Base-by-base conservation (phyloP, 1,140 invertebrate species). In the Cydia pomonella region DNA sequence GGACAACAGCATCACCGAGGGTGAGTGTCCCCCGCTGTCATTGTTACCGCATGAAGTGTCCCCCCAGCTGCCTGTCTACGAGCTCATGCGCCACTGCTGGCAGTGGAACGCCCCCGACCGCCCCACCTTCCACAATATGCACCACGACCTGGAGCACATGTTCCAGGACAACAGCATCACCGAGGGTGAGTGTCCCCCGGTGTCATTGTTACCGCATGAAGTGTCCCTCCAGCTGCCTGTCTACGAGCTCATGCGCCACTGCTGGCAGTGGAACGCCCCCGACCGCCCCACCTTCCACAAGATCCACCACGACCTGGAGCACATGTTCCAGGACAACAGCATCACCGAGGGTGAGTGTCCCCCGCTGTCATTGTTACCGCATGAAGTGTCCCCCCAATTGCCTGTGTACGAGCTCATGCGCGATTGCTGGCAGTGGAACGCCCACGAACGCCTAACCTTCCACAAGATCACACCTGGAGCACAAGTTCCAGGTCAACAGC, bases 351-450 rank as follows among this genome's bases (percentile, higher is more conserved):
- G 96, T 97, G 66, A 77, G 59, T 80, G 53, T 0, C 21, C 53
- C 18, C 18, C n/a, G 2, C 41, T 13, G 38, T 33, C 6, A 2
- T 33, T 33, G 98, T 3, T 99, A 99, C 93, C 95, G 99, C 83
- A 99, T 99, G 99, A 98, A 99, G 92, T 97, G 98, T 86, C 99
- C 99, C 2, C 97, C 97, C 6, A 98, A 98, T 2, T 99, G 99
- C 94, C 99, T 99, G 23, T 99, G 64, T 99, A 99, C 93, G 97
- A 98, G 84, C 93, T 99, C 74, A 98, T 98, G 97, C 94, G 96
- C 72, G 96, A 97, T 84, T 98, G 97, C 93, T 99, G 98, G 98
- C 97, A 98, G 85, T 99, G 98, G 98, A 97, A 96, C 82, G 96
- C 98, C 0, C 93, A 95, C 77, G 98, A 99, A 82, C 94, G 98